phyloP scores from a whole-genome alignment of 2,797 vertebrate genomes.

The Hipposideros larvatus region DNA sequence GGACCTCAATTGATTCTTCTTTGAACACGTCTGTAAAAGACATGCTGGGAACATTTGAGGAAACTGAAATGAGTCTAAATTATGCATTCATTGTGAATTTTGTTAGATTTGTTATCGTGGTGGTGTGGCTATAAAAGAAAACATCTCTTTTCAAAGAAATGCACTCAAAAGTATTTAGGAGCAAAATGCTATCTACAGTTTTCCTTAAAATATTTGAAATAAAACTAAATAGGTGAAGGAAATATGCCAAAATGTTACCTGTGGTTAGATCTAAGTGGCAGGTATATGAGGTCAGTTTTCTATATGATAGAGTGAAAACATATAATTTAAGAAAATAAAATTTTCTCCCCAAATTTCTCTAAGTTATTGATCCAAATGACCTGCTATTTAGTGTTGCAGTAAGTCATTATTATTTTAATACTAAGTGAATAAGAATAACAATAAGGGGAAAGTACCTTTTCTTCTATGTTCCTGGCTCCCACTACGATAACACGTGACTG shows the following conservation, averaged over 20 bases:
- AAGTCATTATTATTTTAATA: not conserved
- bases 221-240: not conserved
- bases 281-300: not conserved
- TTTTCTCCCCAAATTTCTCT: not conserved
- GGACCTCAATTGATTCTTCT: not conserved
- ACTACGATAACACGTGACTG: not conserved
- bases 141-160: conserved; percentile 45
- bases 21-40: not conserved
- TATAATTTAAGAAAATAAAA: conserved; percentile 3
- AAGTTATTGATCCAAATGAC: not conserved
- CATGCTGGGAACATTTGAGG: not conserved
- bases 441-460: not conserved
- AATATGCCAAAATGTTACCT: not conserved
- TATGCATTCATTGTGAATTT: not conserved
- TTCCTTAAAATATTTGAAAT: not conserved
- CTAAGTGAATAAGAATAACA: not conserved
- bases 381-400: not conserved
- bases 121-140: not conserved
- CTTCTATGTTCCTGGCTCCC: not conserved
- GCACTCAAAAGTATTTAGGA: not conserved
- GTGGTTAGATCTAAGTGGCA: not conserved
- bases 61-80: not conserved
- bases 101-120: not conserved
- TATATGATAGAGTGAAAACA: not conserved
- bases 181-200: not conserved